A percentile compares a stretch with the other conserved stretches of the same genome.
phyloP scores from a whole-genome alignment of 2,888 invertebrate species.

The Tachina grossa region DNA sequence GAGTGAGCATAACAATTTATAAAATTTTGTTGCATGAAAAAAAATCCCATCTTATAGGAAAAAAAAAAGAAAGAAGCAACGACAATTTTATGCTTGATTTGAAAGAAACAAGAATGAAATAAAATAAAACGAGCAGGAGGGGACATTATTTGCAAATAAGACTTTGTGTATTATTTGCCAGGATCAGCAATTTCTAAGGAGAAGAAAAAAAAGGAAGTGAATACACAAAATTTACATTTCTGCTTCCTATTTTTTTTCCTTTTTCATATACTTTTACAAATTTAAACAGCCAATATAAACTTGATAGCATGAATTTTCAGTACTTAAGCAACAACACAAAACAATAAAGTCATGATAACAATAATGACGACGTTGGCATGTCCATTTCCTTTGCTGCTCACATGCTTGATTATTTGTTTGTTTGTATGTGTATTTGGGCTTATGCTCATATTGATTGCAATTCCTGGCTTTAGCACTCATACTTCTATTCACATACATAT shows the following conservation, averaged over 20 bases:
- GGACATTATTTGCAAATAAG: conserved; percentile 38
- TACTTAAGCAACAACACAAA: conserved; percentile 37
- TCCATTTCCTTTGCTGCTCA: conserved; percentile 30
- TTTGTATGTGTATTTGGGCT: not conserved
- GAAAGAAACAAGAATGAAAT: conserved; percentile 3
- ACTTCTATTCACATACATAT: conserved; percentile 26
- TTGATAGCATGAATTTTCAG: conserved; percentile 52
- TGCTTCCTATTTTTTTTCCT: not conserved
- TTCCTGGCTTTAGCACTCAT: conserved; percentile 28
- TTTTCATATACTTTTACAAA: conserved; percentile 11
- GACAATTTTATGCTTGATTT: conserved; percentile 58
- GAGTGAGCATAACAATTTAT: conserved; percentile 50
- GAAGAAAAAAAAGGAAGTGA: conserved; percentile 14
- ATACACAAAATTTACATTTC: conserved; percentile 31
- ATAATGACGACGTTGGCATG: conserved; percentile 60
- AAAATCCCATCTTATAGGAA: conserved; percentile 6
- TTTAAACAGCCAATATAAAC: conserved; percentile 57
- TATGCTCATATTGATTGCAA: conserved; percentile 38
- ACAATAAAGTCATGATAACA: conserved; percentile 70
- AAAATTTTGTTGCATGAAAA: conserved; percentile 36
- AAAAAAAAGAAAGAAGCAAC: conserved; percentile 5
- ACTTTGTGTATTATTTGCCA: conserved; percentile 37
- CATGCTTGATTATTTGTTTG: not conserved
- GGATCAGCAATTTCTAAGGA: conserved; percentile 58
- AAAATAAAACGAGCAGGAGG: conserved; percentile 30